A percentile compares a stretch with the other conserved stretches of the same genome.
phyloP scores from a whole-genome alignment of 2,113 vertebrate genomes.

The Gallinago jamesoni region DNA sequence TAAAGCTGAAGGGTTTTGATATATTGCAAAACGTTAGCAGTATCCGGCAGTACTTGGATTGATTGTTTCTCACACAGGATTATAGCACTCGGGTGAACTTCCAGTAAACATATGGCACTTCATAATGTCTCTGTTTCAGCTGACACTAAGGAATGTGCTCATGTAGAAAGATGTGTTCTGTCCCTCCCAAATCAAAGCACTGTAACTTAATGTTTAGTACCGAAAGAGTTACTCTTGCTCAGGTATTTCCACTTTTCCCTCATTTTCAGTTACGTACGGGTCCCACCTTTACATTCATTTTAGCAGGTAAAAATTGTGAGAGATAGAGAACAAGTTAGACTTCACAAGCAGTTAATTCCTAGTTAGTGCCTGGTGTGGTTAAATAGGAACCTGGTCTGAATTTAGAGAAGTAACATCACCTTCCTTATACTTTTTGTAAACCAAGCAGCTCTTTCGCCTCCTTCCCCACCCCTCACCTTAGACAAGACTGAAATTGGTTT shows the following conservation, averaged over 20 bases:
- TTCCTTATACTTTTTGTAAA: not conserved
- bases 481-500: not conserved
- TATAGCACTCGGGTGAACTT: not conserved
- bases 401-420: not conserved
- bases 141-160: not conserved
- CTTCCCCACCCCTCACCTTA: not conserved
- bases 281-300: not conserved
- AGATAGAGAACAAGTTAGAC: not conserved
- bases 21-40: not conserved
- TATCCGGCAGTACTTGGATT: not conserved
- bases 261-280: not conserved
- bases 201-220: not conserved
- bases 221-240: not conserved
- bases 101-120: not conserved
- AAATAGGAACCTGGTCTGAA: not conserved
- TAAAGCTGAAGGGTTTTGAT: not conserved
- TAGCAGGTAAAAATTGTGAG: not conserved
- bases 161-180: too few species aligned
- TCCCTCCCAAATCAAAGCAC: not conserved
- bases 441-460: accelerated
- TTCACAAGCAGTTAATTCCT: not conserved
- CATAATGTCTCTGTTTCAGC: not conserved
- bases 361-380: not conserved
- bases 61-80: not conserved
- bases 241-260: not conserved